phyloP scores from a whole-genome alignment of 2,113 vertebrate species.

The Oostethus manadensis region DNA sequence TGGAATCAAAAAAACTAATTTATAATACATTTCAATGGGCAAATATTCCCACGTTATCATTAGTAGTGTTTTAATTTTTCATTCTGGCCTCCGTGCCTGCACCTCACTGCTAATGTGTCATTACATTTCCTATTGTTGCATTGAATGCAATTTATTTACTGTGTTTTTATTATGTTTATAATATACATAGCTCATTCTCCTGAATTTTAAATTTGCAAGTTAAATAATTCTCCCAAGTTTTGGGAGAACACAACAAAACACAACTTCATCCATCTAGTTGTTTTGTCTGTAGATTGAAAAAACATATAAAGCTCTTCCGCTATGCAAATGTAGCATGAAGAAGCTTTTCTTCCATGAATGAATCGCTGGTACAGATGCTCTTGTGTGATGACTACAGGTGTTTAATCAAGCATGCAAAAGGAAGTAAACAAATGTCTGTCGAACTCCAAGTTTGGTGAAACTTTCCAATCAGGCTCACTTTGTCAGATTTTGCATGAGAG shows the following conservation, averaged over 20 bases:
- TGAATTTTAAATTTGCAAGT: neutral
- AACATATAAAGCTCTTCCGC: neutral
- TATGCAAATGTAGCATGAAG: neutral
- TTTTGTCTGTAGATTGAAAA: neutral
- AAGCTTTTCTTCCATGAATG: neutral
- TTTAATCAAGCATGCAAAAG: neutral
- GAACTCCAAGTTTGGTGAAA: neutral
- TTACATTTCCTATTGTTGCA: no score
- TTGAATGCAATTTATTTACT: no score
- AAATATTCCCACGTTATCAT: no score
- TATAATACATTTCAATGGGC: no score
- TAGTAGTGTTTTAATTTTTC: no score
- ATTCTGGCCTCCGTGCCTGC: no score
- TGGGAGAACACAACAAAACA: no score
- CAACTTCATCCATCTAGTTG: neutral
- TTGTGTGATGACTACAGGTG: neutral
- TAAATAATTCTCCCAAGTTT: no score
- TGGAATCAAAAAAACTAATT: no score
- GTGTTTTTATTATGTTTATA: no score
- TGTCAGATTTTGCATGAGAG: neutral
- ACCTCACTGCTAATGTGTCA: no score
- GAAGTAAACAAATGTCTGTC: neutral
- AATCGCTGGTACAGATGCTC: neutral
- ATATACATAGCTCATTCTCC: neutral
- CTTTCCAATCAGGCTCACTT: neutral